Evolutionary conservation across 2,888 invertebrate species (phyloP).

Genomic region (Drosophila niveifrons): DNA sequence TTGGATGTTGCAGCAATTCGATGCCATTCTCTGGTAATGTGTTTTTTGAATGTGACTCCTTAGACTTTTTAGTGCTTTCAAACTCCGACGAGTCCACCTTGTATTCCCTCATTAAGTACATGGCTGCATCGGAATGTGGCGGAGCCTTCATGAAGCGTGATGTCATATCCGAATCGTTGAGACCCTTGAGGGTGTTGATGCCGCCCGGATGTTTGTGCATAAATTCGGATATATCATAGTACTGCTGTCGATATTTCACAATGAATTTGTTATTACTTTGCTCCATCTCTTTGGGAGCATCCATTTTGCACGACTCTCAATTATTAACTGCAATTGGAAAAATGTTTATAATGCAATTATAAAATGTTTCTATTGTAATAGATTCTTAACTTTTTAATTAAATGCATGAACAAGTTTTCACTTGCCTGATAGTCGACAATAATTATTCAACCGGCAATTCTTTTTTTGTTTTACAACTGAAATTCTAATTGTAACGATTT

Average conservation of each 20-base stretch:
- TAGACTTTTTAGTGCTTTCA: not conserved
- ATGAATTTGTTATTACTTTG: slow-evolving; percentile 66
- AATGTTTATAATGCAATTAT: slow-evolving; percentile 6
- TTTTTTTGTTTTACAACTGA: not conserved
- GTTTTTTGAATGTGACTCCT: not conserved
- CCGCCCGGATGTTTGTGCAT: slow-evolving; percentile 92
- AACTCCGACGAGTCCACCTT: slow-evolving; percentile 56
- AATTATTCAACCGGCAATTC: slow-evolving; percentile 10
- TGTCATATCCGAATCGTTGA: slow-evolving; percentile 82
- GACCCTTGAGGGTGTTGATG: slow-evolving; percentile 87
- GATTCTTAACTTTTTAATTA: slow-evolving; percentile 56
- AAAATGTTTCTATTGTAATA: not conserved
- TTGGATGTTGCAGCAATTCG: slow-evolving; percentile 44
- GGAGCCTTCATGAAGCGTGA: slow-evolving; percentile 82
- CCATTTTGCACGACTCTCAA: slow-evolving; percentile 44
- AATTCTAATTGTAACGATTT: slow-evolving; percentile 1
- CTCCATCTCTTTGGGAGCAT: slow-evolving; percentile 29
- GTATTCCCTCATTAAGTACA: slow-evolving; percentile 85
- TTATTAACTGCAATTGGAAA: slow-evolving; percentile 52
- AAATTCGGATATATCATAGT: slow-evolving; percentile 89
- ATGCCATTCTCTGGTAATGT: slow-evolving; percentile 42
- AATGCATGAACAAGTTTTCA: not conserved
- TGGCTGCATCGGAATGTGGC: slow-evolving; percentile 85
- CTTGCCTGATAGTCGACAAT: not conserved
- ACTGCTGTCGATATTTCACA: slow-evolving; percentile 85